These are phyloP conservation scores for Apodemus agrarius DNA, from an alignment of 2,797 vertebrate genomes.

Conservation along the genomic window DNA sequence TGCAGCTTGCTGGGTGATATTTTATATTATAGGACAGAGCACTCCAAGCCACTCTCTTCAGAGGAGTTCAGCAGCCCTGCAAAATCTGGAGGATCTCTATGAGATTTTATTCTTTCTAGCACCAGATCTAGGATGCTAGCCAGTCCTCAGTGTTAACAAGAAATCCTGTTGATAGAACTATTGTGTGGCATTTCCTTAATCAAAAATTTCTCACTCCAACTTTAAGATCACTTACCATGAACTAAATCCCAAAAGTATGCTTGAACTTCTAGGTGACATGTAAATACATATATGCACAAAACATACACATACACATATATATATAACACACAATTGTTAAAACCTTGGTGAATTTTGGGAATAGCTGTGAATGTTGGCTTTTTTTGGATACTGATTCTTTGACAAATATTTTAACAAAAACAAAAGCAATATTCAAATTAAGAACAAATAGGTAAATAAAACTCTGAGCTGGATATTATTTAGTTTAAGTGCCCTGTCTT, in stretches of 20 bases:
- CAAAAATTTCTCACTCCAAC: slow-evolving; percentile 70
- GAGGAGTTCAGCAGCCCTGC: not conserved
- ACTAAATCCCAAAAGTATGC: slow-evolving; percentile 72
- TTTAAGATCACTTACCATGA: slow-evolving; percentile 67
- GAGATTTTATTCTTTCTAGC: not conserved
- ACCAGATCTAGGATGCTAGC: not conserved
- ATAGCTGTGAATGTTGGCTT: not conserved
- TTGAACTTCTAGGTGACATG: slow-evolving; percentile 53
- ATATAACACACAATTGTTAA: slow-evolving; percentile 8
- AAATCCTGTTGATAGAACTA: slow-evolving; percentile 26
- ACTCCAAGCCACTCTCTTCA: slow-evolving; percentile 49
- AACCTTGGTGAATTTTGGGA: slow-evolving; percentile 36
- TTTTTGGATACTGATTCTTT: not conserved
- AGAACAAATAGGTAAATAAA: not conserved
- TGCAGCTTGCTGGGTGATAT: slow-evolving; percentile 67
- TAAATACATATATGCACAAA: not conserved
- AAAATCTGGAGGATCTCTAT: slow-evolving; percentile 37
- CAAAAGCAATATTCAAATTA: slow-evolving; percentile 21
- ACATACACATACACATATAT: not conserved
- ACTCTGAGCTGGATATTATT: not conserved
- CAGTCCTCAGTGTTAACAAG: slow-evolving; percentile 18
- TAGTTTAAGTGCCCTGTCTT: not conserved
- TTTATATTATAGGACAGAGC: slow-evolving; percentile 64
- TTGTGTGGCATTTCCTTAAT: slow-evolving; percentile 65
- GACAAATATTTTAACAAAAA: slow-evolving; percentile 29